phyloP scores from a whole-genome alignment of 2,888 invertebrate species.

The Myopa tessellatipennis region DNA sequence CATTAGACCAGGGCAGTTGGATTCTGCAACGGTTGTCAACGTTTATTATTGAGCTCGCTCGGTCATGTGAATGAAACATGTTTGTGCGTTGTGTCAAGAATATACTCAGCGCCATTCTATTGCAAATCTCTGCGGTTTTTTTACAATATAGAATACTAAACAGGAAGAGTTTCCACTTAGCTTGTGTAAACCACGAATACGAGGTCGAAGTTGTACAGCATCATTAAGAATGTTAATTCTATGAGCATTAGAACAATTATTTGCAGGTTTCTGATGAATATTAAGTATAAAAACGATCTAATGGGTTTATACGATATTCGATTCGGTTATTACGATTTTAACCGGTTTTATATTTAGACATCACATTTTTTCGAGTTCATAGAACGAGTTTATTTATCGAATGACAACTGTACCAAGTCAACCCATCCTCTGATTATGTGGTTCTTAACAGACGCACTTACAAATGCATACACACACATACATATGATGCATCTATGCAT shows the following conservation, averaged over 20 bases:
- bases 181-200: too few relatives aligned
- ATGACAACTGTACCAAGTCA: slow-evolving; percentile 7
- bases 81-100: too few relatives aligned
- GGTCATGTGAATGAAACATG: too few relatives aligned
- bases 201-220: background rate
- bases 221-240: background rate
- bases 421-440: background rate
- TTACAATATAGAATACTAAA: too few relatives aligned
- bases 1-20: too few relatives aligned
- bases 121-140: too few relatives aligned
- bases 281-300: background rate
- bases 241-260: background rate
- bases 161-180: too few relatives aligned
- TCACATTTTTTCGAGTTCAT: background rate
- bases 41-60: too few relatives aligned
- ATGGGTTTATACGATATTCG: background rate
- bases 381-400: background rate
- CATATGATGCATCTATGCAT: background rate
- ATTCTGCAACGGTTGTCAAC: too few relatives aligned
- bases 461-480: background rate
- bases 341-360: background rate
- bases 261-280: background rate
- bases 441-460: background rate
- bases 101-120: too few relatives aligned
- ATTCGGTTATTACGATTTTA: background rate